These are phyloP conservation scores for Peromyscus aztecus DNA, from an alignment of 2,797 vertebrate species.

Conservation along the genomic window DNA sequence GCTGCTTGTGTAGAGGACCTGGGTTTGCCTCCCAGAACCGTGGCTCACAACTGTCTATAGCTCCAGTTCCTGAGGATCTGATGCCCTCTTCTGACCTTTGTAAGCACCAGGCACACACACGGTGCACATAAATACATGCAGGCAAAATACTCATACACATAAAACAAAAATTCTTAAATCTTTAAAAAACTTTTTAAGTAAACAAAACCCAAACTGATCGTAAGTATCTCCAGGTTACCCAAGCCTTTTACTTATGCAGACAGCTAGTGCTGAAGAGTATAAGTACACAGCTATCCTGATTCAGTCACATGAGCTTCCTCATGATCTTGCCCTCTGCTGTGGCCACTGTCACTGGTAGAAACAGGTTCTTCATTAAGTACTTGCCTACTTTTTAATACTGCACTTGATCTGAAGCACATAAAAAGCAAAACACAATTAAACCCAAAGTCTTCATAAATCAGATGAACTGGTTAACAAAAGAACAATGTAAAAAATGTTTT, in stretches of 20 bases:
- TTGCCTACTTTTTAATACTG: constrained; percentile 34
- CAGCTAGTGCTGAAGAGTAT: neutral
- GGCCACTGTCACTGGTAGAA: neutral
- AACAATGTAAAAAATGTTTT: constrained; percentile 53
- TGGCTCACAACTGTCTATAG: neutral
- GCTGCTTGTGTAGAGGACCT: neutral
- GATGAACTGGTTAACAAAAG: constrained; percentile 22
- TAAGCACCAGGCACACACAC: neutral
- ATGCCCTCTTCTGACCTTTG: neutral
- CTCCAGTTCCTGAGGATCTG: neutral
- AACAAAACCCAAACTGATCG: neutral
- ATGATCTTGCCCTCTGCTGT: neutral
- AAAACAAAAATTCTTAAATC: neutral
- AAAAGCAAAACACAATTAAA: constrained; percentile 51
- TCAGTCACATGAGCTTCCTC: neutral
- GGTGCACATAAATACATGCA: neutral
- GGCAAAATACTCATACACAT: neutral
- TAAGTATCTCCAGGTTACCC: neutral
- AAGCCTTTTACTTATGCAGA: neutral
- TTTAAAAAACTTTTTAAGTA: neutral
- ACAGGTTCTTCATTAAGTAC: neutral
- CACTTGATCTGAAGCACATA: constrained; percentile 42
- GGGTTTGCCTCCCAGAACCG: neutral
- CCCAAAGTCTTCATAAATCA: constrained; percentile 28
- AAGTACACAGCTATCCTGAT: neutral